These are phyloP conservation scores for Anodontia alba DNA, from an alignment of 2,888 invertebrate species.

Conservation along the genomic window DNA sequence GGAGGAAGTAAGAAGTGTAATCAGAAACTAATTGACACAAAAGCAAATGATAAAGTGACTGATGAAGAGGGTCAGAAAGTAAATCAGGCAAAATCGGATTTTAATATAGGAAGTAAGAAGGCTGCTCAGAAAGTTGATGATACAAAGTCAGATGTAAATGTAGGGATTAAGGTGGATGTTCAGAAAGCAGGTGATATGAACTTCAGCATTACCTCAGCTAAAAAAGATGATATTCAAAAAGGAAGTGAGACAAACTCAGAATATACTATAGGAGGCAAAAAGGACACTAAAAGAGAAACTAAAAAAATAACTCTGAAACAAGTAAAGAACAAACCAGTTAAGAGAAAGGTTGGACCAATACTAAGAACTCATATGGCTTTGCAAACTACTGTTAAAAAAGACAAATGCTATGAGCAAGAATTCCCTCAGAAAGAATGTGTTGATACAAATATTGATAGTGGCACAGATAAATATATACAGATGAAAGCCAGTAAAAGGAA, in stretches of 20 bases:
- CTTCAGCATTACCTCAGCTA: too few species aligned
- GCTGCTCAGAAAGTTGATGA: neutral
- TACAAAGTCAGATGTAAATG: too few species aligned
- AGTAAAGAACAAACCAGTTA: neutral
- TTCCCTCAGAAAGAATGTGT: neutral
- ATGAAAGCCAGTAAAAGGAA: too few species aligned
- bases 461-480: too few species aligned
- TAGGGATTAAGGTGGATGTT: too few species aligned
- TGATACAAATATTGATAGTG: neutral
- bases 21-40: too few species aligned
- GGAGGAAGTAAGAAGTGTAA: too few species aligned
- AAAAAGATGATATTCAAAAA: too few species aligned
- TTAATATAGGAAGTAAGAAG: neutral
- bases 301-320: neutral
- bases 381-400: neutral
- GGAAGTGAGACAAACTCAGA: neutral
- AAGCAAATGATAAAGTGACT: neutral
- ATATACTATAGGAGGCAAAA: neutral
- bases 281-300: neutral
- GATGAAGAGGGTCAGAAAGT: neutral
- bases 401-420: neutral
- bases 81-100: too few species aligned
- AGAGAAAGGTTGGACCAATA: slow-evolving; percentile 3
- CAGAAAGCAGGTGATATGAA: too few species aligned
- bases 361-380: slow-evolving; percentile 1